These are phyloP conservation scores for Troilus luridus DNA, from an alignment of 2,888 invertebrate genomes.

Conservation along the genomic window DNA sequence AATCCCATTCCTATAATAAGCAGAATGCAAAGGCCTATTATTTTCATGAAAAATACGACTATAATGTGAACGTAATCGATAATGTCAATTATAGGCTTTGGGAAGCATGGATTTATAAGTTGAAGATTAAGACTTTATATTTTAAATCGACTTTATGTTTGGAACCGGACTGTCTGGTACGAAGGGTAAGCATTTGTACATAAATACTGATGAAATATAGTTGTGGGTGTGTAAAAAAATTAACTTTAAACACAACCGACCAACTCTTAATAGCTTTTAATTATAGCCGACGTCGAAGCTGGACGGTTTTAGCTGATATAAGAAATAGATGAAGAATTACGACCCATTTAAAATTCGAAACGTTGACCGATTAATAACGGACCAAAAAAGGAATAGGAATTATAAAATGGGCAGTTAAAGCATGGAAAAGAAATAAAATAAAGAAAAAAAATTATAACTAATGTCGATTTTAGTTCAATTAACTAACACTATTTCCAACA, in stretches of 20 bases:
- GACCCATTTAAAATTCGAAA: constrained; percentile 43
- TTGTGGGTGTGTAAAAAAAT: constrained; percentile 21
- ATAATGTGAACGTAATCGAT: too few relatives aligned
- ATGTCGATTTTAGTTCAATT: constrained; percentile 40
- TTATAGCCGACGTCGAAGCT: constrained; percentile 31
- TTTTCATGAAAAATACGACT: too few relatives aligned
- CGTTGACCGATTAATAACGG: constrained; percentile 36
- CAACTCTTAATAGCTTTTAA: constrained; percentile 47
- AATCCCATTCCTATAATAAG: too few relatives aligned
- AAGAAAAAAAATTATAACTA: constrained; percentile 37
- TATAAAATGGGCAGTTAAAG: constrained; percentile 32
- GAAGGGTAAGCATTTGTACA: neutral
- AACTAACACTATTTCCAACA: constrained; percentile 20
- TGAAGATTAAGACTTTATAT: neutral
- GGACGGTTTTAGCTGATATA: constrained; percentile 45
- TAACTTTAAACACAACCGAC: constrained; percentile 26
- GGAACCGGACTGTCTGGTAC: neutral
- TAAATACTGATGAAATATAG: constrained; percentile 29
- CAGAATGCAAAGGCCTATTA: too few relatives aligned
- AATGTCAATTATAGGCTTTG: too few relatives aligned
- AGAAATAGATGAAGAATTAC: constrained; percentile 52
- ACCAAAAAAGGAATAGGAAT: constrained; percentile 36
- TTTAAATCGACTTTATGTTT: neutral
- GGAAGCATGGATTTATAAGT: too few relatives aligned
- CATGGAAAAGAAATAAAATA: constrained; percentile 5